phyloP scores from a whole-genome alignment of 2,113 vertebrate genomes.

The Rhagologus leucostigma region DNA sequence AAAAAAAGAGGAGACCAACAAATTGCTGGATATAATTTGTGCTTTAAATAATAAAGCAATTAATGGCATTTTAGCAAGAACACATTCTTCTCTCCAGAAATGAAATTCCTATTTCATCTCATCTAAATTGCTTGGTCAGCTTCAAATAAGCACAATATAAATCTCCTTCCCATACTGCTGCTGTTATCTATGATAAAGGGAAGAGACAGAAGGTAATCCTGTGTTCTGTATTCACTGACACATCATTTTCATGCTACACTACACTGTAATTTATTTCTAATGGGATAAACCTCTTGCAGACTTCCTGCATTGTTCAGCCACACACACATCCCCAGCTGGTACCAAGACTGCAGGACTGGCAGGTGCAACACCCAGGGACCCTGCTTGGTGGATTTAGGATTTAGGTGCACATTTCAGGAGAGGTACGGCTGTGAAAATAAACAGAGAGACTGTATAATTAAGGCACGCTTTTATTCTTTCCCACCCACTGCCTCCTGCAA shows the following conservation, averaged over 20 bases:
- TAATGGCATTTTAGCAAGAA: constrained; percentile 70
- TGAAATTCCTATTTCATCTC: constrained; percentile 71
- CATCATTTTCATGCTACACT: constrained; percentile 63
- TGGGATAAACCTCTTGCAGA: constrained; percentile 53
- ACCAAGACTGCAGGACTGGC: neutral
- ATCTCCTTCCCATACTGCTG: constrained; percentile 66
- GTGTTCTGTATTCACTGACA: constrained; percentile 54
- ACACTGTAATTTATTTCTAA: constrained; percentile 69
- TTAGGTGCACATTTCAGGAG: constrained; percentile 3
- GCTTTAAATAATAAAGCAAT: constrained; percentile 75
- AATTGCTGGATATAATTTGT: constrained; percentile 70
- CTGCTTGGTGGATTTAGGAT: neutral
- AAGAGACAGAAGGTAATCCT: constrained; percentile 61
- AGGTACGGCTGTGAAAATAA: constrained; percentile 40
- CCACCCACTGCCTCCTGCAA: constrained; percentile 1
- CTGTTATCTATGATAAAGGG: constrained; percentile 64
- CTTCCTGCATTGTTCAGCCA: constrained; percentile 6
- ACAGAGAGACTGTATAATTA: constrained; percentile 19
- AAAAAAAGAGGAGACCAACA: constrained; percentile 48
- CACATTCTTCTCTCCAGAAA: constrained; percentile 67
- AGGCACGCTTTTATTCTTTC: constrained; percentile 17
- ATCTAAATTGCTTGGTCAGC: constrained; percentile 76
- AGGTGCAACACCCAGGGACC: neutral
- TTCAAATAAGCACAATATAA: constrained; percentile 66
- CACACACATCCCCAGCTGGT: neutral